Percentiles rank a stretch among this genome's conserved stretches.
phyloP scores from a whole-genome alignment of 2,888 invertebrate species.

The Rhaphigaster nebulosa region DNA sequence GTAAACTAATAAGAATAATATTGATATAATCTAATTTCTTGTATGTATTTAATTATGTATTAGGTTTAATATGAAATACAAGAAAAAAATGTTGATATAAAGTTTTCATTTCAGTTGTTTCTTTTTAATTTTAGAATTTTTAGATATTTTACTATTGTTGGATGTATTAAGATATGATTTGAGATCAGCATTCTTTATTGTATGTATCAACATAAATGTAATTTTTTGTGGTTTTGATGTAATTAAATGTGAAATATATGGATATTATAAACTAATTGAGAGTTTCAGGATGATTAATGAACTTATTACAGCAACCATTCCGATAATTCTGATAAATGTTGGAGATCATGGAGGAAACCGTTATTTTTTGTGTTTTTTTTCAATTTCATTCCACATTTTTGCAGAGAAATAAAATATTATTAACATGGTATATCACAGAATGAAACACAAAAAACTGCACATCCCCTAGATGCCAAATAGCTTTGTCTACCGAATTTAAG shows the following conservation, averaged over 20 bases:
- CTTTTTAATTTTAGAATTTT: not conserved
- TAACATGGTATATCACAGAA: no score
- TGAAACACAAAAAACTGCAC: no score
- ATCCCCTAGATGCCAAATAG: no score
- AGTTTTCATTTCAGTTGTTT: not conserved
- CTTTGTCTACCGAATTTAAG: no score
- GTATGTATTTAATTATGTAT: not conserved
- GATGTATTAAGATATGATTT: not conserved
- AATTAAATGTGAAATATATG: slow-evolving; percentile 12
- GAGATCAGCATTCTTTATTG: not conserved
- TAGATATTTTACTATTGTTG: not conserved
- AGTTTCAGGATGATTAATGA: not conserved
- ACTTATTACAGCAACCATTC: not conserved
- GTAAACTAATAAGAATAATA: slow-evolving; percentile 17
- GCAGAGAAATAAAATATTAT: no score
- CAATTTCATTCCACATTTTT: no score
- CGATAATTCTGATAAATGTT: no score
- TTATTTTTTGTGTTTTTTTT: no score
- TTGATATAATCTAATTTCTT: not conserved
- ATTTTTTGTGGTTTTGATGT: not conserved
- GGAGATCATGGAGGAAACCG: no score
- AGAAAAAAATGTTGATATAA: not conserved
- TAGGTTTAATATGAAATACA: not conserved
- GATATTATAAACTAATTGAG: not conserved
- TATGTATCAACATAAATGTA: not conserved